Percentiles rank a stretch among this genome's conserved stretches.
Evolutionary conservation across 2,888 invertebrate genomes (phyloP).

Genomic region (Troglohyphantes excavatus): DNA sequence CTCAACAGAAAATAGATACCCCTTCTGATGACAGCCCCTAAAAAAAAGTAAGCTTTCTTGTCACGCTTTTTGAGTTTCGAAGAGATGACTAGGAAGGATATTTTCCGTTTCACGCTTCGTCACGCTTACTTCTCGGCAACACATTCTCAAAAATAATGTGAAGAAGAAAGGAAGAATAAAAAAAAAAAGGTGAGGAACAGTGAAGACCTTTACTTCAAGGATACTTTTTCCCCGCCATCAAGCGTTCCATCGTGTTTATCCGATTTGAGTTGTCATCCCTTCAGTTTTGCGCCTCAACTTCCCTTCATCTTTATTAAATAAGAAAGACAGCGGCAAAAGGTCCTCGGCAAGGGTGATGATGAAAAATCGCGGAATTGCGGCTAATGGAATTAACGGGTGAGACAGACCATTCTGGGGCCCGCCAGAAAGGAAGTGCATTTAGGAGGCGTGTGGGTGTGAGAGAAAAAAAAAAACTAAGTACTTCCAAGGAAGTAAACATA

Average conservation of each 20-base stretch:
- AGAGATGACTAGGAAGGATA: background rate
- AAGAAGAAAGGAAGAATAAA: background rate
- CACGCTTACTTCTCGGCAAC: conserved; percentile 43
- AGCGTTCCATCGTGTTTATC: conserved; percentile 46
- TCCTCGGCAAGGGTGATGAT: conserved; percentile 38
- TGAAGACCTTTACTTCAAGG: background rate
- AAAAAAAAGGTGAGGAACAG: background rate
- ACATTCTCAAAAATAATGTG: conserved; percentile 55
- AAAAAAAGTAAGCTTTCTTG: background rate
- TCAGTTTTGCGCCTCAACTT: conserved; percentile 25
- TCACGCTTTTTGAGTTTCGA: background rate
- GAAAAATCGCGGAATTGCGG: conserved; percentile 63
- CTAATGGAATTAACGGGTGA: conserved; percentile 64
- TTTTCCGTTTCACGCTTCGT: conserved; percentile 60
- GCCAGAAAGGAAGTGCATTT: conserved; percentile 25
- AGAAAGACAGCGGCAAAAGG: conserved; percentile 43
- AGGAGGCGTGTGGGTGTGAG: background rate
- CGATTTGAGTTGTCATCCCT: conserved; percentile 64
- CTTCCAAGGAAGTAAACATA: background rate
- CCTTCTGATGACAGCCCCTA: background rate
- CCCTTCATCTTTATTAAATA: conserved; percentile 72
- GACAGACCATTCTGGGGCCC: conserved; percentile 63
- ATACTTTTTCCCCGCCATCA: background rate
- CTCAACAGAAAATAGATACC: background rate
- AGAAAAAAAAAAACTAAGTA: background rate